Evolutionary conservation across 2,888 invertebrate genomes (phyloP).

Genomic region (Villa cingulata): DNA sequence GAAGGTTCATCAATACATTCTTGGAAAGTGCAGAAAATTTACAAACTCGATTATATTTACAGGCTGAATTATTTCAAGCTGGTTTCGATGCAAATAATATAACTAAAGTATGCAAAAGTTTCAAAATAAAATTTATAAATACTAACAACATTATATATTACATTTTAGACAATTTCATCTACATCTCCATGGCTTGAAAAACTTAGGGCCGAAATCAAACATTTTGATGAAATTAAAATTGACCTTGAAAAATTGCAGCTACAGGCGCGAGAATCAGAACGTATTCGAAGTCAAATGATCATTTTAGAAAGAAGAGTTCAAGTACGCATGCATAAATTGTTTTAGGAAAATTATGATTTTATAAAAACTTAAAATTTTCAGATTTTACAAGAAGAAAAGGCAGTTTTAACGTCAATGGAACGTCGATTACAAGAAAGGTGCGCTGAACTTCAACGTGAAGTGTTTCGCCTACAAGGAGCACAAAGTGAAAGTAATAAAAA

Average conservation of each 20-base stretch:
- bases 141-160: no score
- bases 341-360: background rate
- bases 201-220: conserved; percentile 54
- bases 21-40: conserved; percentile 59
- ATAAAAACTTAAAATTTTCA: conserved; percentile 24
- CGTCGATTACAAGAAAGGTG: conserved; percentile 62
- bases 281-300: conserved; percentile 54
- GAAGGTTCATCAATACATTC: conserved; percentile 66
- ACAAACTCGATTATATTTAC: conserved; percentile 68
- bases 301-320: conserved; percentile 58
- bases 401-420: conserved; percentile 56
- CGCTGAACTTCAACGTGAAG: conserved; percentile 59
- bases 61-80: conserved; percentile 72
- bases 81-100: conserved; percentile 49
- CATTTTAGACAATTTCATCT: conserved; percentile 47
- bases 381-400: conserved; percentile 66
- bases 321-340: conserved; percentile 29
- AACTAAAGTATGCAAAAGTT: conserved; percentile 30
- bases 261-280: conserved; percentile 54
- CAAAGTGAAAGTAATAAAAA: conserved; percentile 33
- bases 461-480: conserved; percentile 39
- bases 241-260: conserved; percentile 64
- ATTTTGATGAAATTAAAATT: conserved; percentile 63
- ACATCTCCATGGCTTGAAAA: conserved; percentile 49
- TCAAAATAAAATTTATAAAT: background rate